Percentiles rank a stretch among this genome's conserved stretches.
phyloP scores from a whole-genome alignment of 2,888 invertebrate species.

The Watsonalla binaria region DNA sequence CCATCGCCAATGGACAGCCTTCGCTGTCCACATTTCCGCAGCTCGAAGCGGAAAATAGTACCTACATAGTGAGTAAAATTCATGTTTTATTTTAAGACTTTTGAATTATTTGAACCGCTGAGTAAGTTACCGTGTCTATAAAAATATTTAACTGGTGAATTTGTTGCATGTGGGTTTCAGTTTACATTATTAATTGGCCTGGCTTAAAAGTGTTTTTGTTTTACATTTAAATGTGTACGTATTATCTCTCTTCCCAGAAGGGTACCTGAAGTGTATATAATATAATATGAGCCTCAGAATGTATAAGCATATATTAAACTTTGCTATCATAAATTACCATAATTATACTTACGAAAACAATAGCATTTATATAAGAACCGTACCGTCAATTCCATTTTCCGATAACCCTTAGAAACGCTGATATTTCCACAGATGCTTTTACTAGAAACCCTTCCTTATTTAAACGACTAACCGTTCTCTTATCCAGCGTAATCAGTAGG shows the following conservation, averaged over 20 bases:
- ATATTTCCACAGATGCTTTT: slow-evolving; percentile 2
- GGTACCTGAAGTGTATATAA: too few relatives aligned
- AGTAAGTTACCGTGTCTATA: slow-evolving; percentile 5
- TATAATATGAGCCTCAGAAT: too few relatives aligned
- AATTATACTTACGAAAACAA: too few relatives aligned
- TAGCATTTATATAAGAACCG: too few relatives aligned
- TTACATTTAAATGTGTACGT: too few relatives aligned
- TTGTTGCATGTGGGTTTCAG: not conserved
- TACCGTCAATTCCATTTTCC: too few relatives aligned
- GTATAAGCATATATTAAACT: too few relatives aligned
- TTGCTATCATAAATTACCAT: too few relatives aligned
- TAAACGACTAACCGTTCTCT: slow-evolving; percentile 4
- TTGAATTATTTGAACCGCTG: slow-evolving; percentile 46
- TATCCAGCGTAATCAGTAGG: slow-evolving; percentile 11
- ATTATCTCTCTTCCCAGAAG: too few relatives aligned
- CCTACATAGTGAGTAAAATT: slow-evolving; percentile 24
- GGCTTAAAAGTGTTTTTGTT: too few relatives aligned
- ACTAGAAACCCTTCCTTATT: slow-evolving; percentile 4
- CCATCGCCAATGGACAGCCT: slow-evolving; percentile 35
- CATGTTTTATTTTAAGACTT: slow-evolving; percentile 56
- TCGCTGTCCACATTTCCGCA: slow-evolving; percentile 49
- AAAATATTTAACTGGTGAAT: slow-evolving; percentile 1
- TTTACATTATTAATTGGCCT: too few relatives aligned
- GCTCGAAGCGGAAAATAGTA: slow-evolving; percentile 47
- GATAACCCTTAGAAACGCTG: slow-evolving; percentile 2